Percentiles rank a stretch among this genome's conserved stretches.
phyloP scores from a whole-genome alignment of 2,113 vertebrate genomes.

The Nothocercus nigrocapillus region DNA sequence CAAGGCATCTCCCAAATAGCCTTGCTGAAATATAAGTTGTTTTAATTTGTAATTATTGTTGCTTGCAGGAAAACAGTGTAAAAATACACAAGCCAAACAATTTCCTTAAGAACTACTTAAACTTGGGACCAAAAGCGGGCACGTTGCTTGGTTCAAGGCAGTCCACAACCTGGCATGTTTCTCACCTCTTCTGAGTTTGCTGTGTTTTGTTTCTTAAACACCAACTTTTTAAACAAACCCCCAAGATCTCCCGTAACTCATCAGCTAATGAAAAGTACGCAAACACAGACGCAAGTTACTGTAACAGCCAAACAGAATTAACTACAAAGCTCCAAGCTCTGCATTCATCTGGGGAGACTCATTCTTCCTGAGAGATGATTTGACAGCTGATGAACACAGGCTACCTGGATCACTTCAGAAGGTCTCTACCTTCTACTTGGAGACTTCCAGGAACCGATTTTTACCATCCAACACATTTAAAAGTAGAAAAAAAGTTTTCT shows the following conservation, averaged over 20 bases:
- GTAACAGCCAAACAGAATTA: constrained; percentile 37
- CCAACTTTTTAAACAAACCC: neutral
- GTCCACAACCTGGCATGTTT: constrained; percentile 2
- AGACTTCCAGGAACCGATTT: neutral
- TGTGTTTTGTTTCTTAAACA: neutral
- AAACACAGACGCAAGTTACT: constrained; percentile 45
- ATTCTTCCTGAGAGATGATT: neutral
- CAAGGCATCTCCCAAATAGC: neutral
- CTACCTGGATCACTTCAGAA: neutral
- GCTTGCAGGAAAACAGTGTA: neutral
- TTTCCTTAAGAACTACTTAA: constrained; percentile 10
- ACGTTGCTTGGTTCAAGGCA: neutral
- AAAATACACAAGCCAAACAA: neutral
- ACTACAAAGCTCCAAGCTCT: constrained; percentile 45
- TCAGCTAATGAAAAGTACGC: constrained; percentile 46
- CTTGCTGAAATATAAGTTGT: neutral
- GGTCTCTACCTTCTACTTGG: neutral
- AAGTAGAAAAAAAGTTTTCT: neutral
- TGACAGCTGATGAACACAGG: neutral
- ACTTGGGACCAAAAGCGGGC: neutral
- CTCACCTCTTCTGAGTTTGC: neutral
- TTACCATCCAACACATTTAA: neutral
- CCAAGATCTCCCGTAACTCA: constrained; percentile 28
- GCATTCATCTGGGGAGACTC: constrained; percentile 10
- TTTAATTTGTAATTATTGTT: neutral